Evolutionary conservation across 2,888 invertebrate species (phyloP), one percentile per base, ranked within the genome.

Genomic region (Papilio gigon): DNA sequence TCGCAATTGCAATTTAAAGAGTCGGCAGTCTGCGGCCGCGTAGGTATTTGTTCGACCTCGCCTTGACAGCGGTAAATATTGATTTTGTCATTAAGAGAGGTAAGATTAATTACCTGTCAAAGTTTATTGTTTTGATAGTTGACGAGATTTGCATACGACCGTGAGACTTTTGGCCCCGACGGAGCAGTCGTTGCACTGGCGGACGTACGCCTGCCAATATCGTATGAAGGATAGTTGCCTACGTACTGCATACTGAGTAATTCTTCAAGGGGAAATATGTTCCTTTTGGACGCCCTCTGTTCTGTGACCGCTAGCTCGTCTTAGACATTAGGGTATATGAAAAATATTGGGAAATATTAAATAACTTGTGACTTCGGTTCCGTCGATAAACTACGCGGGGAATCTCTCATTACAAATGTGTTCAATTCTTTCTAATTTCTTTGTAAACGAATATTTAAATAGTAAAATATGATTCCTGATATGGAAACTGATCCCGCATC

Each of bases 81-180:
- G 80, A 81, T 84, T 81, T 80, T 79, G 76, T 78, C 79, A 82
- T 82, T 81, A 80, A 80, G 30, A 80, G 76, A 74, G 71, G 70
- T 71, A 75, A 80, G 80, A 84, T 84, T 82, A 82, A 84, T 84
- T 81, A 77, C 78, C 76, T 78, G 80, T 71, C 79, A 77, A 77
- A 79, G 80, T 80, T 80, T 80, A 81, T 80, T 80, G 81, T 82
- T 78, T 80, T 77, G 61, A 64, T 53, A 8, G 14, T n/a, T 17
- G 9, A 56, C 20, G 53, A 53, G 60, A 17, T 60, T 61, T 37
- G n/a, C 33, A 61, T 25, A 56, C 20, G 35, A 42, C 62, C 53
- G 30, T 56, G 53, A 56, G 53, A 30, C 27, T 53, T 27, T 27
- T n/a, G 30, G 30, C 30, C 62, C 20, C 30, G 62, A 17, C 20